Percentiles rank a stretch among this genome's conserved stretches.
Evolutionary conservation across 2,797 vertebrate genomes (phyloP).

Genomic region (Oryzias dopingdopingensis): DNA sequence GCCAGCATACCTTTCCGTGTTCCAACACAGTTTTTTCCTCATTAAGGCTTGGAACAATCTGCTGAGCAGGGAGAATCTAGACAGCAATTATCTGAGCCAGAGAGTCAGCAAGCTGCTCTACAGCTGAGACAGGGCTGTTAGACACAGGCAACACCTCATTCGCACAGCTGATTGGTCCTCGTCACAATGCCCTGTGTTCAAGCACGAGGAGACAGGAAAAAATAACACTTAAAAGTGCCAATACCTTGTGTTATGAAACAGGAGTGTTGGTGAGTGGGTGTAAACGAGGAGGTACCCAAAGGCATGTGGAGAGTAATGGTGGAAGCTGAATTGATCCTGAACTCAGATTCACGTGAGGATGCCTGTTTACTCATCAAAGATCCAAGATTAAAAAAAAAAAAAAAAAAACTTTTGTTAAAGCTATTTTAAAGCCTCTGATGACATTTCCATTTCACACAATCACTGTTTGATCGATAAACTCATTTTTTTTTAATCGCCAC

Average conservation of each 20-base stretch:
- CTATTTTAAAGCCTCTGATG: conserved; percentile 13
- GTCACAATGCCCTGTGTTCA: conserved; percentile 53
- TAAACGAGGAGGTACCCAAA: conserved; percentile 44
- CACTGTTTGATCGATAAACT: too few relatives aligned
- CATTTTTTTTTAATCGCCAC: conserved; percentile 1
- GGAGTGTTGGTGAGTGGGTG: conserved; percentile 46
- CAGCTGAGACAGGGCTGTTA: conserved; percentile 39
- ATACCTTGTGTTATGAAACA: conserved; percentile 66
- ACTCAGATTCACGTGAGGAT: conserved; percentile 23
- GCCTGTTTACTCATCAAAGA: conserved; percentile 23
- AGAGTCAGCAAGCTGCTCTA: conserved; percentile 46
- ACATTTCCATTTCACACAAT: conserved; percentile 17
- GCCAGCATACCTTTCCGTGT: conserved; percentile 15
- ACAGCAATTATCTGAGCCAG: conserved; percentile 63
- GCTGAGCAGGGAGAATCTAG: conserved; percentile 51
- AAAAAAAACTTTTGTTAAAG: conserved; percentile 1
- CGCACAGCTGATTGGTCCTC: conserved; percentile 43
- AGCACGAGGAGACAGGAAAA: conserved; percentile 44
- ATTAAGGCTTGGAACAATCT: conserved; percentile 54
- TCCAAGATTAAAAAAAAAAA: conserved; percentile 1
- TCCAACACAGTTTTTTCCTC: conserved; percentile 39
- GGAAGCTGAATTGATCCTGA: conserved; percentile 38
- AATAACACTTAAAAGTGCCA: conserved; percentile 53
- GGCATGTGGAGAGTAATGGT: conserved; percentile 47
- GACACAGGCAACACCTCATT: conserved; percentile 50